A percentile compares a stretch with the other conserved stretches of the same genome.
Evolutionary conservation across 2,888 invertebrate genomes (phyloP).

Genomic region (Heliconius charithonia): DNA sequence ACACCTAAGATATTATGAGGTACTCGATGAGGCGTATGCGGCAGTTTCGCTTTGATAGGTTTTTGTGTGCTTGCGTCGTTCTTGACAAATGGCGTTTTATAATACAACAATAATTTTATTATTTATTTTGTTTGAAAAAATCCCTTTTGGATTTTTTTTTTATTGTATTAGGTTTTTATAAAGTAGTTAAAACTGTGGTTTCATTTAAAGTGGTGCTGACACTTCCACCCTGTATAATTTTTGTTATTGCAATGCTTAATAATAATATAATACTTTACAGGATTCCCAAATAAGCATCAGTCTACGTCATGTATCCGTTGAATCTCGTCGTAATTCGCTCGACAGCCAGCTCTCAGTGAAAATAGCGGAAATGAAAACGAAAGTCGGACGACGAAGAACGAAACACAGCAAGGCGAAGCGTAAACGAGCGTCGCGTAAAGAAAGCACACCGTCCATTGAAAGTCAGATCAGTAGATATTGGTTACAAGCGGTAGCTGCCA

Average conservation of each 20-base stretch:
- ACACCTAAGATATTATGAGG: too few relatives aligned
- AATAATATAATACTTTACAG: conserved; percentile 49
- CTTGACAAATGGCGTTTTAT: too few relatives aligned
- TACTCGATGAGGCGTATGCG: too few relatives aligned
- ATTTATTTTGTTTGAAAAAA: too few relatives aligned
- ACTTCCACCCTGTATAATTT: too few relatives aligned
- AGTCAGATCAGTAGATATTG: conserved; percentile 89
- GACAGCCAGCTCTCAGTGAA: conserved; percentile 94
- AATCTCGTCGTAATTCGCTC: conserved; percentile 92
- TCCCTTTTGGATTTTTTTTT: too few relatives aligned
- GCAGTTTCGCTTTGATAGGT: too few relatives aligned
- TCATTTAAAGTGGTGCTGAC: too few relatives aligned
- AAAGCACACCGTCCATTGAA: conserved; percentile 92
- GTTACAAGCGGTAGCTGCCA: conserved; percentile 84
- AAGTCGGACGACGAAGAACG: conserved; percentile 82
- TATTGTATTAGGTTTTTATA: too few relatives aligned
- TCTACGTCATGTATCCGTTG: conserved; percentile 91
- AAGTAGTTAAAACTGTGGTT: too few relatives aligned
- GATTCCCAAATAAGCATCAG: conserved; percentile 90
- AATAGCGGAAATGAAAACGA: conserved; percentile 92
- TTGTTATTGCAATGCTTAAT: neutral
- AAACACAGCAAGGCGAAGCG: conserved; percentile 76
- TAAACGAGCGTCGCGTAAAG: conserved; percentile 78
- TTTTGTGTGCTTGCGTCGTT: too few relatives aligned
- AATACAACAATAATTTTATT: too few relatives aligned